These are phyloP conservation scores for Lysandra bellargus DNA, from an alignment of 2,888 invertebrate species.

Conservation along the genomic window DNA sequence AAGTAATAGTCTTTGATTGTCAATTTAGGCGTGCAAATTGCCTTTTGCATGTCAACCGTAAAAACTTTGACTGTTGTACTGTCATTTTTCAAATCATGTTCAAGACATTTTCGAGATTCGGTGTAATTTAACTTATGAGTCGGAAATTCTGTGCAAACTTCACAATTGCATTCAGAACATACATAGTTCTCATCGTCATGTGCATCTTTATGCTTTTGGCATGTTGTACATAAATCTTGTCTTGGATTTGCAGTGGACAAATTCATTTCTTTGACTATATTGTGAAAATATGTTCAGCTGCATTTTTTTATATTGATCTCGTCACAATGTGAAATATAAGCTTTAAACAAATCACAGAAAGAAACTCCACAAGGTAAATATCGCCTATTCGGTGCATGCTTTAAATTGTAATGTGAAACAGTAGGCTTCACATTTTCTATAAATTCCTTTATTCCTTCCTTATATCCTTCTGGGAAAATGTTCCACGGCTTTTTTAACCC, in stretches of 20 bases:
- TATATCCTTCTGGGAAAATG: conserved; percentile 33
- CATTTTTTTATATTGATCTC: conserved; percentile 30
- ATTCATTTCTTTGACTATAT: conserved; percentile 29
- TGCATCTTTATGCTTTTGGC: conserved; percentile 27
- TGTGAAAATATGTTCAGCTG: conserved; percentile 34
- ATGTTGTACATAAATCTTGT: conserved; percentile 31
- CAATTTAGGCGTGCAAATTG: conserved; percentile 36
- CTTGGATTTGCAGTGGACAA: conserved; percentile 29
- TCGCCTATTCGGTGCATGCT: conserved; percentile 34
- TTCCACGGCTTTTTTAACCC: conserved; percentile 34
- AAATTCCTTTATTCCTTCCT: conserved; percentile 31
- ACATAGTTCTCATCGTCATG: conserved; percentile 6
- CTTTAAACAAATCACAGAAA: conserved; percentile 33
- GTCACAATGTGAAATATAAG: conserved; percentile 32
- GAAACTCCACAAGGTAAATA: conserved; percentile 36
- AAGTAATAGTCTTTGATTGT: conserved; percentile 36
- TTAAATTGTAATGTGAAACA: conserved; percentile 34
- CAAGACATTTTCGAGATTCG: conserved; percentile 1
- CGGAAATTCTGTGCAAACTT: not conserved
- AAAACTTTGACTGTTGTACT: conserved; percentile 24
- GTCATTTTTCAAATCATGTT: conserved; percentile 25
- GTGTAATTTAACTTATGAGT: not conserved
- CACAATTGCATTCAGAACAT: conserved; percentile 1
- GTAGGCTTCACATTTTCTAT: conserved; percentile 28
- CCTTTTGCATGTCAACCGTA: conserved; percentile 39